Base-by-base conservation (phyloP, 2,888 invertebrate genomes). In the Apodemia duryi region DNA sequence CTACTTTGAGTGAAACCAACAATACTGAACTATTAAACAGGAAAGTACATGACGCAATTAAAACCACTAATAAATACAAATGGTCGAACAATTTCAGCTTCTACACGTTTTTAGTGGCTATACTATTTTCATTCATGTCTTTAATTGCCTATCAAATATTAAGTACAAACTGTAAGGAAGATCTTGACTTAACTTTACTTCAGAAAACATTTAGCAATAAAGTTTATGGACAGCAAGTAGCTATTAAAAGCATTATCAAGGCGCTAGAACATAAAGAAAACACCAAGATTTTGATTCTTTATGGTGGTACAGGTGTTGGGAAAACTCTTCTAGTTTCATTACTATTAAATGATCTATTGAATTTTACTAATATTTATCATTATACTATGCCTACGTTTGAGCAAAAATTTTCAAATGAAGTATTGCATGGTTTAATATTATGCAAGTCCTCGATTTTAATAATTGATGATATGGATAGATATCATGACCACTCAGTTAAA, bases 261-360 rank as follows among this genome's bases (percentile, higher is more conserved):
- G 75, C 82, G 28, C 72, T 91, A n/a, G 73, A 76, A 62, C 51
- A 65, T 43, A 69, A 80, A 67, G 75, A 71, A 10, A 74, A 66
- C 9, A 80, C 74, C 66, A 90, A 87, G 77, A 74, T 91, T 21
- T 65, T 91, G 62, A 75, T 88, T 68, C 74, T 91, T 11, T 86
- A 83, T 78, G 92, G 92, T 64, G 84, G 90, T 2, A 91, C 91
- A 51, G 92, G 92, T 63, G 90, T 90, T 4, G 92, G 91, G 1
- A 92, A 92, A 71, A 88, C 92, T 54, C 85, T 78, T 67, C 75
- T 84, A 32, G 74, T 81, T n/a, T 85, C 87, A 57, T 64, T 86
- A 46, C 73, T 90, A 66, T 70, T 90, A 66, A 77, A 85, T 49
- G 74, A 77, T 63, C 54, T 81, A 32, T 80, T 82, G 71, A 71